Percentiles rank a stretch among this genome's conserved stretches.
Conservation (phyloP, 2,888 invertebrate genomes). For the Lepas anatifera region DNA sequence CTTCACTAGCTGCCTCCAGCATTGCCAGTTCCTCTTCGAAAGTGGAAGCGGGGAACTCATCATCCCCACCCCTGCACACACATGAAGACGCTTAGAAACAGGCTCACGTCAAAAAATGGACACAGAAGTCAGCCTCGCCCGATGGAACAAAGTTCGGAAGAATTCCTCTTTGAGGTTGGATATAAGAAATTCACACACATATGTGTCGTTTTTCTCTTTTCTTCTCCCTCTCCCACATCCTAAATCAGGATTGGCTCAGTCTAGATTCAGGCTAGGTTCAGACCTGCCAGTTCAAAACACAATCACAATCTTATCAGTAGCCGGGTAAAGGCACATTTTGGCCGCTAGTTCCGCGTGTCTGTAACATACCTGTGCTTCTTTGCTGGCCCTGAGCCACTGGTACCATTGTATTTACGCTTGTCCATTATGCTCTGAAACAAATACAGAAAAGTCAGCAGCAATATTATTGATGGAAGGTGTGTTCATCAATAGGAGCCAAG, state of each 20-base stretch:
- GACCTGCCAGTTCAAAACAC: too few relatives aligned
- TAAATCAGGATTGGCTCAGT: neutral
- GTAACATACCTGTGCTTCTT: neutral
- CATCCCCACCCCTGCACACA: neutral
- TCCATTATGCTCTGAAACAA: neutral
- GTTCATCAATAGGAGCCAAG: too few relatives aligned
- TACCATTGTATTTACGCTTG: neutral
- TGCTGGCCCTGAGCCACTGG: neutral
- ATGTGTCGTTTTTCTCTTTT: too few relatives aligned
- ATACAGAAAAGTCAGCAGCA: too few relatives aligned
- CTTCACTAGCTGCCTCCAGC: constrained; percentile 43
- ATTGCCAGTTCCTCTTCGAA: constrained; percentile 59
- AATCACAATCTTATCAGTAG: neutral
- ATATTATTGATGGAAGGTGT: too few relatives aligned
- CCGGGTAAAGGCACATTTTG: neutral
- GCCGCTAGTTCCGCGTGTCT: neutral
- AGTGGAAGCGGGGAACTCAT: constrained; percentile 22
- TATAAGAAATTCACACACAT: neutral
- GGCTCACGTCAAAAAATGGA: too few relatives aligned
- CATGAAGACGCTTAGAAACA: neutral
- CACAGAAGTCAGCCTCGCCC: too few relatives aligned
- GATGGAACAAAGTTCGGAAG: too few relatives aligned
- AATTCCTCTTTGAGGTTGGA: too few relatives aligned
- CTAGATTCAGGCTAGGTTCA: neutral
- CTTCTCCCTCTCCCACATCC: neutral